A percentile compares a stretch with the other conserved stretches of the same genome.
phyloP scores from a whole-genome alignment of 1,140 invertebrate species.

The Homalodisca vitripennis region DNA sequence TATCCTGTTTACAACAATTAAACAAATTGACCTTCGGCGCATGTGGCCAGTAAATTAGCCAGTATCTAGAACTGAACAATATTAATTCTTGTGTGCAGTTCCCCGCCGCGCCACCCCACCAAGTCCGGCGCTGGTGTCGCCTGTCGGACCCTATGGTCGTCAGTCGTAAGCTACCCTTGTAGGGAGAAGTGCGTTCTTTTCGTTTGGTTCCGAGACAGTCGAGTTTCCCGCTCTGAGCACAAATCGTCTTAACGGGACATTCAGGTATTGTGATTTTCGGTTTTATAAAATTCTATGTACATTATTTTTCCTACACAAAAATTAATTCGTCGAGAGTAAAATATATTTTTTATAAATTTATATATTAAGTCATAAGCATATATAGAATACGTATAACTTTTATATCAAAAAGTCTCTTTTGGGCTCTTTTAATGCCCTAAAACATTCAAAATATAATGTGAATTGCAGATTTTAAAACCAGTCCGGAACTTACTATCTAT shows the following conservation, averaged over 20 bases:
- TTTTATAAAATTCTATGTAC: too few relatives aligned
- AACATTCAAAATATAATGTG: too few relatives aligned
- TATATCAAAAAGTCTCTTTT: too few relatives aligned
- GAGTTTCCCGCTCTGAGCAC: background rate
- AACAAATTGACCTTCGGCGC: constrained; percentile 15
- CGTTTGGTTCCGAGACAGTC: background rate
- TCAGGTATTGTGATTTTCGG: too few relatives aligned
- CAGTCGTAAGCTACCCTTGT: background rate
- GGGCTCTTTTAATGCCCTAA: too few relatives aligned
- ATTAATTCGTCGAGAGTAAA: too few relatives aligned
- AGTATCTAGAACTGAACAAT: background rate
- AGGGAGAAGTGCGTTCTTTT: background rate
- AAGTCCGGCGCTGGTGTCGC: background rate
- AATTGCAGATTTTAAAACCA: too few relatives aligned
- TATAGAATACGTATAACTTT: too few relatives aligned
- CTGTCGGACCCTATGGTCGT: background rate
- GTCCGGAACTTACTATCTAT: too few relatives aligned
- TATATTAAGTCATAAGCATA: too few relatives aligned
- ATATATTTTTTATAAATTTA: too few relatives aligned
- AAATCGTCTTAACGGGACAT: background rate
- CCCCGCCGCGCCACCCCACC: background rate
- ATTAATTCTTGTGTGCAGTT: constrained; percentile 14
- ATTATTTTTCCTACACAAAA: too few relatives aligned
- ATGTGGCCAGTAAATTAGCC: constrained; percentile 11
- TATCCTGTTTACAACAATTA: constrained; percentile 27